Conservation (phyloP, 2,113 vertebrate species). For the Psilopogon haemacephalus region DNA sequence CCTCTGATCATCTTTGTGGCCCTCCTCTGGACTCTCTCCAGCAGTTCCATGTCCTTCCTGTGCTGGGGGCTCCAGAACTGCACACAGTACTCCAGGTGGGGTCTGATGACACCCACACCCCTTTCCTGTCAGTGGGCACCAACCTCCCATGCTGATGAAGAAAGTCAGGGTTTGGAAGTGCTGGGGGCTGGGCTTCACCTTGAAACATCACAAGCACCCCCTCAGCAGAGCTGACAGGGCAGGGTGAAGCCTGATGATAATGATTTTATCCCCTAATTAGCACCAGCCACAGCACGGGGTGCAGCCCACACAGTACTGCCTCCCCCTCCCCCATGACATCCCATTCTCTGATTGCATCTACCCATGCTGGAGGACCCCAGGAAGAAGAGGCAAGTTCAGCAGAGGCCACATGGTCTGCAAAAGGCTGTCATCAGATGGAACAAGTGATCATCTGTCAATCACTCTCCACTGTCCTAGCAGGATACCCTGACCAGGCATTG, state of each 20-base stretch:
- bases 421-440: too few relatives aligned
- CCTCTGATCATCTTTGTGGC: too few relatives aligned
- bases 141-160: background rate
- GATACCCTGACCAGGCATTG: background rate
- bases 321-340: too few relatives aligned
- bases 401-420: too few relatives aligned
- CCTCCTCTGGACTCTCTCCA: too few relatives aligned
- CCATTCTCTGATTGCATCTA: background rate
- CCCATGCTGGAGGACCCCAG: fast-evolving
- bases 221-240: background rate
- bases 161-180: background rate
- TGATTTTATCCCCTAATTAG: background rate
- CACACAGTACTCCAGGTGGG: too few relatives aligned
- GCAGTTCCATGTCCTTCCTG: too few relatives aligned
- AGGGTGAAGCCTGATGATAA: background rate
- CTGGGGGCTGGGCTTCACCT: background rate
- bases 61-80: too few relatives aligned
- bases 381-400: background rate
- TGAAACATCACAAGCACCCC: background rate
- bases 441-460: too few relatives aligned
- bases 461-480: background rate
- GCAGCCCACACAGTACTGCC: fast-evolving
- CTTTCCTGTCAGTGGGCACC: background rate
- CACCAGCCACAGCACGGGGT: background rate
- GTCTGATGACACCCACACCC: too few relatives aligned